These are phyloP conservation scores for Cyprinodon diabolis DNA, from an alignment of 2,797 vertebrate genomes.

Conservation along the genomic window DNA sequence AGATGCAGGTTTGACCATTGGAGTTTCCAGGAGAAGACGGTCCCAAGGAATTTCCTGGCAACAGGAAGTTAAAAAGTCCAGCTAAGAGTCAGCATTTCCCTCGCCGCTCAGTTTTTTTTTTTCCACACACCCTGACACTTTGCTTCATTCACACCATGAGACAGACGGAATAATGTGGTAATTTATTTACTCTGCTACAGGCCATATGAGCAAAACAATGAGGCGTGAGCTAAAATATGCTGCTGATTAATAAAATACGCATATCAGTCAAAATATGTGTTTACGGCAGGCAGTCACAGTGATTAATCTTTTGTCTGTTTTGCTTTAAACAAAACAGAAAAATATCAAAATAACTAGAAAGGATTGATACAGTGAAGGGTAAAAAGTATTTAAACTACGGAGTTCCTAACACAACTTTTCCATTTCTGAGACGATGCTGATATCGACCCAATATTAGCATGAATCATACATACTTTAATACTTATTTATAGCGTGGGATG, in stretches of 20 bases:
- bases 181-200: constrained; percentile 48
- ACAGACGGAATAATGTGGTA: constrained; percentile 38
- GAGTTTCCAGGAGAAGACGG: constrained; percentile 35
- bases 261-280: not conserved
- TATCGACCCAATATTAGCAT: no score
- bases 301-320: not conserved
- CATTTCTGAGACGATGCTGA: no score
- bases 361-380: not conserved
- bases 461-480: no score
- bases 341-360: not conserved
- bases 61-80: constrained; percentile 44
- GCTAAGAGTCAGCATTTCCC: constrained; percentile 5
- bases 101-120: constrained; percentile 20
- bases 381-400: not conserved
- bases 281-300: not conserved
- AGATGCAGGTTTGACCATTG: constrained; percentile 48
- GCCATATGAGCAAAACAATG: constrained; percentile 11
- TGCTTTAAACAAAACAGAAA: not conserved
- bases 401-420: no score
- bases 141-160: constrained; percentile 16
- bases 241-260: not conserved
- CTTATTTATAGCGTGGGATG: no score
- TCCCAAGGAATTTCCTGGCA: constrained; percentile 44
- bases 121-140: constrained; percentile 14
- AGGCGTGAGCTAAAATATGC: not conserved